A percentile compares a stretch with the other conserved stretches of the same genome.
These are phyloP conservation scores for Trichosurus vulpecula DNA, from an alignment of 2,797 vertebrate species.

Conservation along the genomic window DNA sequence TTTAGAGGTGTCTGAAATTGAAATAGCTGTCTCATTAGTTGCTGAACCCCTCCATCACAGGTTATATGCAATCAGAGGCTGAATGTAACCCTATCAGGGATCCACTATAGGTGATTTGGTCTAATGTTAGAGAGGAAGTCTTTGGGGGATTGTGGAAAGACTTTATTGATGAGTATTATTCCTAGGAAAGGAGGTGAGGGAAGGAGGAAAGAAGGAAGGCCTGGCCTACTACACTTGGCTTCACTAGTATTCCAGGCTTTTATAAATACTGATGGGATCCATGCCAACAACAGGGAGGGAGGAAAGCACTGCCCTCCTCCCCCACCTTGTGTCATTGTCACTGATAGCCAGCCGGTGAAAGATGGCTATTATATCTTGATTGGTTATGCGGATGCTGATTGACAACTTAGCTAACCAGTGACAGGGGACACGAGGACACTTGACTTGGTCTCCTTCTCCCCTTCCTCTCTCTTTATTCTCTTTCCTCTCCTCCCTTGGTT, in stretches of 20 bases:
- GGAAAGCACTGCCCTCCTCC: not conserved
- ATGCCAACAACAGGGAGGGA: not conserved
- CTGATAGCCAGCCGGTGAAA: not conserved
- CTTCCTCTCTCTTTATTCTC: not conserved
- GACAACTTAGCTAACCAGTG: not conserved
- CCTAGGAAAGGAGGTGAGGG: not conserved
- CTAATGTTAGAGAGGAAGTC: not conserved
- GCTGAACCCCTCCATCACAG: not conserved
- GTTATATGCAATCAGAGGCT: not conserved
- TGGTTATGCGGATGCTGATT: not conserved
- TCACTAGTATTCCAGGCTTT: not conserved
- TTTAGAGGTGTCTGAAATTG: not conserved
- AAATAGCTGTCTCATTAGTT: not conserved
- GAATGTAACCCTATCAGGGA: not conserved
- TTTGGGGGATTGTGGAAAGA: not conserved
- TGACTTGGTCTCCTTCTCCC: not conserved
- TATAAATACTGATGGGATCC: not conserved
- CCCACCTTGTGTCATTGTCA: not conserved
- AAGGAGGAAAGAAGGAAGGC: not conserved
- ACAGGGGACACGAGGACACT: not conserved
- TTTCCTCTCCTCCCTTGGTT: not conserved
- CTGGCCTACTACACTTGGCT: not conserved
- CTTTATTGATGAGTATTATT: not conserved
- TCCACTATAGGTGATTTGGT: not conserved
- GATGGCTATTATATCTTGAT: not conserved